Evolutionary conservation across 2,113 vertebrate species (phyloP).

Genomic region (Talpa occidentalis): DNA sequence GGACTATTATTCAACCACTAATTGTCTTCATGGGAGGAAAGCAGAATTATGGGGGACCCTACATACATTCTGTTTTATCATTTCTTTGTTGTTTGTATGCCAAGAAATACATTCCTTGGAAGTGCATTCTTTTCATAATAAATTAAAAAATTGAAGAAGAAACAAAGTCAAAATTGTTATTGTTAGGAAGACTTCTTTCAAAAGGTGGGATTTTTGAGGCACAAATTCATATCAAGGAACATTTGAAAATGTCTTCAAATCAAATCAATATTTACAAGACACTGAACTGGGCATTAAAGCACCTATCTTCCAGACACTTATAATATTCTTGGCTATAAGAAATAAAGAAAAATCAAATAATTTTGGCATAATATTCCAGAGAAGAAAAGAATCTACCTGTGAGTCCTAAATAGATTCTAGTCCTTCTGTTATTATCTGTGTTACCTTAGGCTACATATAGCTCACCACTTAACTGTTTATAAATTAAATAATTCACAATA

Average conservation of each 20-base stretch:
- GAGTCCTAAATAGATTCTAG: slow-evolving; percentile 15
- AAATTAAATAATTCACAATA: background rate
- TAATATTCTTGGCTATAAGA: background rate
- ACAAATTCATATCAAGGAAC: background rate
- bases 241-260: background rate
- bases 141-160: background rate
- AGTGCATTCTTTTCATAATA: background rate
- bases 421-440: background rate
- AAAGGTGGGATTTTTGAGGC: background rate
- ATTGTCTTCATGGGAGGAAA: background rate
- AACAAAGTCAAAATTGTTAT: slow-evolving; percentile 23
- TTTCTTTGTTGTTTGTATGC: background rate
- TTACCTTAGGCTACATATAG: background rate
- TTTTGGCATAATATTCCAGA: background rate
- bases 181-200: slow-evolving; percentile 3
- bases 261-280: background rate
- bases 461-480: background rate
- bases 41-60: background rate
- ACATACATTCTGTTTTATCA: background rate
- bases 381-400: background rate
- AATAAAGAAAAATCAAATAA: slow-evolving; percentile 18
- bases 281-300: background rate
- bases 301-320: background rate
- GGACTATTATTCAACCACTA: background rate
- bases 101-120: background rate